Percentiles rank a stretch among this genome's conserved stretches.
These are phyloP conservation scores for Chaenodraco wilsoni DNA, from an alignment of 2,797 vertebrate genomes.

Conservation along the genomic window DNA sequence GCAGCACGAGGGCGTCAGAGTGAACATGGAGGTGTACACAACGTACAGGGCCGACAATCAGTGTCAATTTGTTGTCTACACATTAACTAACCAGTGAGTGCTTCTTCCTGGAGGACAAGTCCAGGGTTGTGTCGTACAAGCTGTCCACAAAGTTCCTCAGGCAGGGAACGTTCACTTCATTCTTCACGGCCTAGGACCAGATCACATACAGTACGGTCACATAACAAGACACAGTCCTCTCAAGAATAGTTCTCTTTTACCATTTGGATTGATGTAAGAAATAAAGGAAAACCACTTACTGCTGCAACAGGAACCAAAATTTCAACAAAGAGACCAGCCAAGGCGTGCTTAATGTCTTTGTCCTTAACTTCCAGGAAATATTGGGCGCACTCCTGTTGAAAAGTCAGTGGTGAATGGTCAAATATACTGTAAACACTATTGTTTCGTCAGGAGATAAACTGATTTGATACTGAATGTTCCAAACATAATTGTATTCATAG, in stretches of 20 bases:
- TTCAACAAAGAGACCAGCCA: conserved; percentile 98
- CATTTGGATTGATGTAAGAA: neutral
- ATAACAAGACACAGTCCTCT: conserved; percentile 3
- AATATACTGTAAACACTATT: neutral
- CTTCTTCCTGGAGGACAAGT: conserved; percentile 97
- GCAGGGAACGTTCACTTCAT: conserved; percentile 98
- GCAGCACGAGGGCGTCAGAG: conserved; percentile 22
- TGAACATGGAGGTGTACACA: conserved; percentile 24
- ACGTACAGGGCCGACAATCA: conserved; percentile 28
- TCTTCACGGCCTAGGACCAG: conserved; percentile 92
- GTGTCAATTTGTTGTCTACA: conserved; percentile 25
- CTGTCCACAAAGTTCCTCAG: conserved; percentile 99
- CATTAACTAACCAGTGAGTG: conserved; percentile 92
- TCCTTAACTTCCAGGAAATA: conserved; percentile 99
- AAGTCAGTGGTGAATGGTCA: conserved; percentile 4
- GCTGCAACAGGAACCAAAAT: conserved; percentile 97
- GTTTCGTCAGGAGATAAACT: conserved; percentile 13
- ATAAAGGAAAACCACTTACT: conserved; percentile 84
- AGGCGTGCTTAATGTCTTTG: conserved; percentile 97
- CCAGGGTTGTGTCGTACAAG: conserved; percentile 95
- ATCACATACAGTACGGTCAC: conserved; percentile 26
- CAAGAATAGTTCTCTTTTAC: neutral
- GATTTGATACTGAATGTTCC: conserved; percentile 8
- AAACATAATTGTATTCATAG: conserved; percentile 19
- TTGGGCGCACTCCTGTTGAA: conserved; percentile 93